A percentile compares a stretch with the other conserved stretches of the same genome.
Evolutionary conservation across 2,888 invertebrate species (phyloP).

Genomic region (Orthosia incerta): DNA sequence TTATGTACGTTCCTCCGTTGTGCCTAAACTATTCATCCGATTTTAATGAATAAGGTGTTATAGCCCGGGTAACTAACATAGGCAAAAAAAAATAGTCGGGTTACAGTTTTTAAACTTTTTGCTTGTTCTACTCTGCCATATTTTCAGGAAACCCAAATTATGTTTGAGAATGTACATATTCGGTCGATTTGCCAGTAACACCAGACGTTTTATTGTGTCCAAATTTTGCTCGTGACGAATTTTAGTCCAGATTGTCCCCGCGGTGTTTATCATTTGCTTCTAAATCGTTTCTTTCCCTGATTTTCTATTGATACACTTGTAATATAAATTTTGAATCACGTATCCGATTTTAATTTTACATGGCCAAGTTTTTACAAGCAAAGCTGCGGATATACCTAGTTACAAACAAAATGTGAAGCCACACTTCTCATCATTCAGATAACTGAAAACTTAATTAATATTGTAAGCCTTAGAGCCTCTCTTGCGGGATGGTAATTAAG

Average conservation of each 20-base stretch:
- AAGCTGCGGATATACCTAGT: not conserved
- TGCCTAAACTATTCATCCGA: too few relatives aligned
- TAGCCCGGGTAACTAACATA: too few relatives aligned
- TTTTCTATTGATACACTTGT: not conserved
- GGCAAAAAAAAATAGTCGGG: too few relatives aligned
- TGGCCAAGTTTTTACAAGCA: not conserved
- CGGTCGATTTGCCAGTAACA: constrained; percentile 65
- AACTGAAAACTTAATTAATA: constrained; percentile 61
- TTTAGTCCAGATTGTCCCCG: too few relatives aligned
- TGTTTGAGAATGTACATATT: constrained; percentile 61
- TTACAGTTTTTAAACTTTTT: too few relatives aligned
- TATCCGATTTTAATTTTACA: not conserved
- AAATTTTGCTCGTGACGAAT: too few relatives aligned
- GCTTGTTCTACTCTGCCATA: constrained; percentile 44
- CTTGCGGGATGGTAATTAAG: constrained; percentile 46
- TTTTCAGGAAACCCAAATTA: constrained; percentile 49
- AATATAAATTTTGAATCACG: not conserved
- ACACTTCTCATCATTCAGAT: constrained; percentile 27
- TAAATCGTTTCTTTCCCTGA: not conserved
- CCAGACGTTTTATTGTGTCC: constrained; percentile 59
- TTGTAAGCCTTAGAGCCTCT: constrained; percentile 38
- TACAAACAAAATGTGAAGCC: constrained; percentile 25
- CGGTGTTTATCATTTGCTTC: not conserved
- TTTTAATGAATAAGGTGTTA: too few relatives aligned
- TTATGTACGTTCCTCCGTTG: too few relatives aligned